Percentiles rank a stretch among this genome's conserved stretches.
Evolutionary conservation across 2,888 invertebrate species (phyloP).

Genomic region (Apocheima hispidaria): DNA sequence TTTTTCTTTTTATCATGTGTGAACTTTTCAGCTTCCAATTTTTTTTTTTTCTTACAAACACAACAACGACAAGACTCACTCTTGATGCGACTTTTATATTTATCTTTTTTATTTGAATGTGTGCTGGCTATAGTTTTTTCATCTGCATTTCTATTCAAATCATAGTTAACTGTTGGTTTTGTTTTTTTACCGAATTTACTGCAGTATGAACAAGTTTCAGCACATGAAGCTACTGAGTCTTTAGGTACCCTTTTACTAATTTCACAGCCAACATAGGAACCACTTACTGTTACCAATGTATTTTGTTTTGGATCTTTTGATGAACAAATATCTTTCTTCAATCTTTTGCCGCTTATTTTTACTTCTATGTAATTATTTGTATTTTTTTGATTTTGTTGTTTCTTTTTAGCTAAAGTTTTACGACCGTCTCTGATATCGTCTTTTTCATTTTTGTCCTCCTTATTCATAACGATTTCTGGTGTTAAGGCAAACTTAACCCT

Average conservation of each 20-base stretch:
- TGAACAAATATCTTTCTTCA: constrained; percentile 21
- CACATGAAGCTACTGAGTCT: not conserved
- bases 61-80: constrained; percentile 1
- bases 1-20: not conserved
- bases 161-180: not conserved
- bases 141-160: not conserved
- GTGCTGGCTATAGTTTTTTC: too few relatives aligned
- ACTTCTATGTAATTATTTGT: constrained; percentile 24
- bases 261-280: constrained; percentile 5
- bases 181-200: not conserved
- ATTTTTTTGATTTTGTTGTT: constrained; percentile 51
- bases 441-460: constrained; percentile 24
- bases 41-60: constrained; percentile 5
- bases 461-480: not conserved
- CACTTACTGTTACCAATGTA: constrained; percentile 10
- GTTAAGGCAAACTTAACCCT: constrained; percentile 8
- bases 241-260: constrained; percentile 5
- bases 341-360: constrained; percentile 40
- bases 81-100: too few relatives aligned
- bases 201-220: constrained; percentile 6
- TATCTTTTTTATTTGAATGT: too few relatives aligned
- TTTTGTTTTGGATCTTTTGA: constrained; percentile 2
- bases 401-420: not conserved
- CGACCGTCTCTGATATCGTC: constrained; percentile 20
- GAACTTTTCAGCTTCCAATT: not conserved